These are phyloP conservation scores for Pungitius pungitius DNA, from an alignment of 2,113 vertebrate genomes.

Conservation along the genomic window DNA sequence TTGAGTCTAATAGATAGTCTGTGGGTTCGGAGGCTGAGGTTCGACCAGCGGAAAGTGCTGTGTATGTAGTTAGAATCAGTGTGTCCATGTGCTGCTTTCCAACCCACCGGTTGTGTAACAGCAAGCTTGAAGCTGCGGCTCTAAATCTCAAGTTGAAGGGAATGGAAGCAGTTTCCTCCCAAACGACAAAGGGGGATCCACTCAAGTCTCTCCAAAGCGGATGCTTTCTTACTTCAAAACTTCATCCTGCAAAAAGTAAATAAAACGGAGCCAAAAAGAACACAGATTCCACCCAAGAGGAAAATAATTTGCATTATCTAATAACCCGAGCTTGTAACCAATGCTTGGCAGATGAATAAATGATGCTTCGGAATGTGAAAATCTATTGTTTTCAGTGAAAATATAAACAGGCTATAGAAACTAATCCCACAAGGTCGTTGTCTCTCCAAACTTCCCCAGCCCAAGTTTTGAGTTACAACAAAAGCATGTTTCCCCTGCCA, in stretches of 20 bases:
- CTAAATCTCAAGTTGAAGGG: constrained; percentile 35
- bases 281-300: constrained; percentile 43
- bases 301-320: constrained; percentile 58
- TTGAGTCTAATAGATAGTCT: constrained; percentile 48
- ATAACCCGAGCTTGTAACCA: constrained; percentile 33
- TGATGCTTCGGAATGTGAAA: constrained; percentile 59
- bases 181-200: constrained; percentile 55
- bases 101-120: constrained; percentile 65
- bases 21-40: constrained; percentile 52
- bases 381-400: constrained; percentile 74
- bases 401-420: constrained; percentile 53
- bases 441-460: constrained; percentile 59
- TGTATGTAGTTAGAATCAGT: constrained; percentile 57
- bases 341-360: constrained; percentile 64
- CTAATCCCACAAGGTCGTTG: constrained; percentile 63
- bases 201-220: constrained; percentile 37
- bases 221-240: constrained; percentile 43
- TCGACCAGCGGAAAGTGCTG: constrained; percentile 67
- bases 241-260: constrained; percentile 31
- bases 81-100: constrained; percentile 51
- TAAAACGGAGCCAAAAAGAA: neutral
- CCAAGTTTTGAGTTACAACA: constrained; percentile 70
- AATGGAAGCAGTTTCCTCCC: constrained; percentile 60
- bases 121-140: constrained; percentile 37
- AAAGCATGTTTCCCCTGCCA: constrained; percentile 56